Evolutionary conservation across 2,888 invertebrate species (phyloP).

Genomic region (Esperia sulphurella): DNA sequence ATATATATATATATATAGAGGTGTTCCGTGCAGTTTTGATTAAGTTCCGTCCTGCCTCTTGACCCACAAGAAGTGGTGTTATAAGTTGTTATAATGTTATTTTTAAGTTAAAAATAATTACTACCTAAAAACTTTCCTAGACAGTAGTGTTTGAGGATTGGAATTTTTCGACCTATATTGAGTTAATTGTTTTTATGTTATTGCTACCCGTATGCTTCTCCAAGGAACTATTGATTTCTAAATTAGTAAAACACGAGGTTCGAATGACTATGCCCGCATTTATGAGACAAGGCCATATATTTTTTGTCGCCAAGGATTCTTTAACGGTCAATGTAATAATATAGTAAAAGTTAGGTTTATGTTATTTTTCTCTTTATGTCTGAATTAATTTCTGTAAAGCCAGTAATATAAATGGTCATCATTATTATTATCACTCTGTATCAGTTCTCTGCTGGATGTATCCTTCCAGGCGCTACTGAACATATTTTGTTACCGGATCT

Average conservation of each 20-base stretch:
- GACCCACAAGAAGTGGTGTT: too few species aligned
- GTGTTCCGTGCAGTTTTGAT: conserved; percentile 14
- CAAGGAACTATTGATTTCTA: conserved; percentile 45
- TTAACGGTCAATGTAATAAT: conserved; percentile 60
- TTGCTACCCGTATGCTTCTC: conserved; percentile 51
- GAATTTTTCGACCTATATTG: neutral
- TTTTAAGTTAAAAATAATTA: too few species aligned
- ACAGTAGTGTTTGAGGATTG: neutral
- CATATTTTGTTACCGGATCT: too few species aligned
- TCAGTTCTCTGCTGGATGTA: too few species aligned
- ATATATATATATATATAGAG: conserved; percentile 36
- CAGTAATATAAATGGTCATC: too few species aligned
- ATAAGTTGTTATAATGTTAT: too few species aligned
- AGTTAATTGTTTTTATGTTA: conserved; percentile 17
- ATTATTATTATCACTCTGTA: too few species aligned
- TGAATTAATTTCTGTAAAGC: too few species aligned
- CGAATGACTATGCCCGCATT: conserved; percentile 62
- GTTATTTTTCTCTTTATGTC: conserved; percentile 38
- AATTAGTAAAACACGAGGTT: conserved; percentile 51
- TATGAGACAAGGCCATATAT: conserved; percentile 59
- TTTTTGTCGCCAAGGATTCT: conserved; percentile 63
- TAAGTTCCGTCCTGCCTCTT: too few species aligned
- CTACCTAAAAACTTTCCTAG: too few species aligned
- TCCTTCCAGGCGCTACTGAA: too few species aligned
- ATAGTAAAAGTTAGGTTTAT: conserved; percentile 60